Base-by-base conservation (phyloP, 1,140 invertebrate species). In the Sitophilus oryzae region DNA sequence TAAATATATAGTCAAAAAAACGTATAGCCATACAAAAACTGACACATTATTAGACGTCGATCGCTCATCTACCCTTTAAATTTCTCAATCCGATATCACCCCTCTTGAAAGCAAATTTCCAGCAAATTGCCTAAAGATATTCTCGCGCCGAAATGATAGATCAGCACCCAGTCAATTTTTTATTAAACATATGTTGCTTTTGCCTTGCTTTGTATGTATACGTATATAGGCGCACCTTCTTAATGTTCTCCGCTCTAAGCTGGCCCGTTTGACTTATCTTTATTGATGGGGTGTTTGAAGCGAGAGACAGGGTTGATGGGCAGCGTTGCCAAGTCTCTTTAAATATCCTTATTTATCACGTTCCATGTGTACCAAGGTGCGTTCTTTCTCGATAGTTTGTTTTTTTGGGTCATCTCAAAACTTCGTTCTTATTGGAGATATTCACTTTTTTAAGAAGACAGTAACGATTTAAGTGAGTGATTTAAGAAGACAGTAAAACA, bases 181-280 rank as follows among this genome's bases (percentile, higher is more conserved):
- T 61, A 61, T 58, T 61, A 61, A 61, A 61, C 59, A 61, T 61
- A 50, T 61, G 59, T 61, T 61, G 52, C 59, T 55, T 44, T 48
- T 46, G 44, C 48, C 44, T 48, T 58, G 48, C 56, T 21, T 6
- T 30, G 11, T 11, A 30, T 51, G 43, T 58, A 23, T 20, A 46
- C 38, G 38, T 40, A 9, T 35, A 9, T 35, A 35, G 34, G n/a
- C 41, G 14, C 30, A 52, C 25, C 5, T 30, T 30, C 25, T 30
- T 6, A 6, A 30, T 30, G 5, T 11, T 6, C 25, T 30, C 25
- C 25, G 25, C 11, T 54, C 25, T 30, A 5, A 5, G 25, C 11
- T 54, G 30, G 46, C 46, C 51, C 47, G 38, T 54, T 58, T 52
- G 51, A 44, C 50, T 59, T 54, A 54, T 61, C 51, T 58, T 51